Conservation (phyloP, 2,797 vertebrate species). For the Micrastur ruficollis region DNA sequence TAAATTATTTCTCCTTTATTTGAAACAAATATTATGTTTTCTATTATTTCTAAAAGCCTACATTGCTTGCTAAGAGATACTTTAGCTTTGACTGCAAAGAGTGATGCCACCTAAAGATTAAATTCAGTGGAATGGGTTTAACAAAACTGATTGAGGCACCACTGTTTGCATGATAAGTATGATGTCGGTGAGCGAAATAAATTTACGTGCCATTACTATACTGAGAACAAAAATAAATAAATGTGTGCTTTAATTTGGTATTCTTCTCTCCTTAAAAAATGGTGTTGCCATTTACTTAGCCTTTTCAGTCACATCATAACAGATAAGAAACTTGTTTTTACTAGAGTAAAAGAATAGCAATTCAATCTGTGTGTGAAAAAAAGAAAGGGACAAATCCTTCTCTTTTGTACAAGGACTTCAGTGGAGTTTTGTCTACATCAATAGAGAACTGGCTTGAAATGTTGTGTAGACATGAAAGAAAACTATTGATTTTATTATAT, state of each 20-base stretch:
- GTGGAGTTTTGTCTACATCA: neutral
- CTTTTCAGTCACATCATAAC: neutral
- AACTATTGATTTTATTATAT: neutral
- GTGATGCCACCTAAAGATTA: neutral
- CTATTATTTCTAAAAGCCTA: neutral
- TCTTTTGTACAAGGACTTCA: neutral
- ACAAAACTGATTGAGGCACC: neutral
- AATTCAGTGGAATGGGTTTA: neutral
- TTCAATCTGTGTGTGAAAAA: neutral
- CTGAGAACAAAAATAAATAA: neutral
- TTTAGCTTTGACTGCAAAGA: neutral
- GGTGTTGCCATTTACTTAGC: neutral
- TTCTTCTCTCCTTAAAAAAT: neutral
- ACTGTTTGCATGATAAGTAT: neutral
- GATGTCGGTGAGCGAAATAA: neutral
- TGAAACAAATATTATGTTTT: neutral
- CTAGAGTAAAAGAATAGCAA: neutral
- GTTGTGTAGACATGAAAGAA: neutral
- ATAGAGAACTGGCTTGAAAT: neutral
- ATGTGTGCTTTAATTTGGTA: neutral
- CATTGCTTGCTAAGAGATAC: neutral
- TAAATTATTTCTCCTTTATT: neutral
- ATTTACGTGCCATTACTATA: neutral
- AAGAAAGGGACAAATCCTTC: neutral
- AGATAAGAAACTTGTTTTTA: neutral